Conservation (phyloP, 64 coral and sea anemone genomes). For the Montipora foliosa region DNA sequence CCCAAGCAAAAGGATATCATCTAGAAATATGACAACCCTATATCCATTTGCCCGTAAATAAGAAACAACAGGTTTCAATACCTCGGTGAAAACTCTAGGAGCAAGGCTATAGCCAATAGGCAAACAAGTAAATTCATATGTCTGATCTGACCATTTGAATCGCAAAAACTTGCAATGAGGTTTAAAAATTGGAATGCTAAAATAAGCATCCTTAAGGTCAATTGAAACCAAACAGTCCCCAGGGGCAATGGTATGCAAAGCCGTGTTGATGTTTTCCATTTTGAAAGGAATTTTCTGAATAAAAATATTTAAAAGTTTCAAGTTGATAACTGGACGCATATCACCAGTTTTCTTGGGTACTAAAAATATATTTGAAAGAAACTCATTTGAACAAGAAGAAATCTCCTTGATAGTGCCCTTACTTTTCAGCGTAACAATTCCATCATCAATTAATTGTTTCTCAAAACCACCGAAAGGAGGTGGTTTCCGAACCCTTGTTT, state of each 20-base stretch:
- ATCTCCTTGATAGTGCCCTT: slow-evolving; percentile 35
- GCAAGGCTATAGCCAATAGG: slow-evolving; percentile 53
- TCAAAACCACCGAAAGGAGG: neutral
- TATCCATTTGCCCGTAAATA: neutral
- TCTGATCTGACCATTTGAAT: slow-evolving; percentile 12
- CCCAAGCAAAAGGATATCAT: too few species aligned
- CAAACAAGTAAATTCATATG: slow-evolving; percentile 57
- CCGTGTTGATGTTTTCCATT: slow-evolving; percentile 51
- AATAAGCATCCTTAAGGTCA: slow-evolving; percentile 64
- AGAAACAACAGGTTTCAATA: neutral
- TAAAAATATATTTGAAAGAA: slow-evolving; percentile 36
- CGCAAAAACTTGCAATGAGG: slow-evolving; percentile 45
- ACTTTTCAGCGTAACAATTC: neutral
- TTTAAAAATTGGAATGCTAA: slow-evolving; percentile 44
- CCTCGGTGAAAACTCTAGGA: neutral
- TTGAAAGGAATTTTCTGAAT: slow-evolving; percentile 69
- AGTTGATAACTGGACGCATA: slow-evolving; percentile 60
- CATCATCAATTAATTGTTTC: slow-evolving; percentile 26
- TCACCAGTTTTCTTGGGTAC: slow-evolving; percentile 61
- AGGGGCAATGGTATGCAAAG: neutral
- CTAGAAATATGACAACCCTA: neutral
- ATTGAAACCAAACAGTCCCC: neutral
- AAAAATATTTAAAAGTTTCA: slow-evolving; percentile 55
- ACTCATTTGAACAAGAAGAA: slow-evolving; percentile 27
- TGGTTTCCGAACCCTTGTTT: slow-evolving; percentile 1